These are phyloP conservation scores for Lytechinus variegatus DNA, from an alignment of 35 echinoderm and acorn worm species.

Conservation along the genomic window DNA sequence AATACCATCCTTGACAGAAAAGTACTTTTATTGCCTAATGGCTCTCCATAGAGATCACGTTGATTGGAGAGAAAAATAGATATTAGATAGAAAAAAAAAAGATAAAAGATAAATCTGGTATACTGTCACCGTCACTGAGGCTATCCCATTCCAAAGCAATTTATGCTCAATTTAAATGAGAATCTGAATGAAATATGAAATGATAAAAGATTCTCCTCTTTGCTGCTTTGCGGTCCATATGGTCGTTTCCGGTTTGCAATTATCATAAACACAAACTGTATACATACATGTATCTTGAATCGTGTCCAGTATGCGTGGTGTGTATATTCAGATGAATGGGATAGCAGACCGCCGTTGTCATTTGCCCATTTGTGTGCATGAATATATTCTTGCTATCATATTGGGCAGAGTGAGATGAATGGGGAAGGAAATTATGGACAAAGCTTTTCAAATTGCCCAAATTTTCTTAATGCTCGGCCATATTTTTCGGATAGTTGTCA, in stretches of 20 bases:
- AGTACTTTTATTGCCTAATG: neutral
- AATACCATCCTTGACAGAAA: neutral
- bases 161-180: slow-evolving; percentile 12
- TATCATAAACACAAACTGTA: neutral
- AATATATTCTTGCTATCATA: neutral
- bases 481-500: neutral
- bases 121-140: neutral
- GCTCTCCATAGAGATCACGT: neutral
- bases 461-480: neutral
- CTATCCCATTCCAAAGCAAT: neutral
- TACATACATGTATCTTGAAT: neutral
- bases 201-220: neutral
- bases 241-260: neutral
- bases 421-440: neutral
- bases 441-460: neutral
- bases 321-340: neutral
- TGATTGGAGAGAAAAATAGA: neutral
- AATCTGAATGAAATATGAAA: neutral
- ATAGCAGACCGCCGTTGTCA: neutral
- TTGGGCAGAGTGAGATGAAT: neutral
- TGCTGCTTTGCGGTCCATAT: neutral
- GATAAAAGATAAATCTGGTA: neutral
- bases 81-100: slow-evolving; percentile 16
- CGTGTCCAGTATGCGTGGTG: neutral
- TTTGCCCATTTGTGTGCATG: slow-evolving; percentile 17